Evolutionary conservation across 1,140 invertebrate genomes (phyloP), one percentile per base, ranked within the genome.

Genomic region (Pinna nobilis): DNA sequence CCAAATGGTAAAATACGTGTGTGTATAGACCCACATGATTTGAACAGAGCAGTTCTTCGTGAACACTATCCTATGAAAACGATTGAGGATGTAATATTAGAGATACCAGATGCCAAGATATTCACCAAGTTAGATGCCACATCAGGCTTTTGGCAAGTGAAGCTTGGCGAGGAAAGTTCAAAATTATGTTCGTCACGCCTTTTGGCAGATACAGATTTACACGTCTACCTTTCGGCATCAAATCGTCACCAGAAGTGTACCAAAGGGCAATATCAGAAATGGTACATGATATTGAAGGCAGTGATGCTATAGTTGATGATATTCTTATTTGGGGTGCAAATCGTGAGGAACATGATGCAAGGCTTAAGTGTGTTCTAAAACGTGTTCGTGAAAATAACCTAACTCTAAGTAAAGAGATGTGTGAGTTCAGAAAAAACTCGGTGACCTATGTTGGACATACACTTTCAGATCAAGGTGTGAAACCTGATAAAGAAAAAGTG

Each of bases 401-500:
- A 7, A 81, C 74, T 35, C 47, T 80, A 15, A 75, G 71, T 25
- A 23, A 23, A 41, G 49, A 53, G 6, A 81, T 78, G 67, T 55
- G 49, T 50, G 32, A 69, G n/a, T 32, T 78, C n/a, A 30, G 71
- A 25, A n/a, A 49, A 13, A 1, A 49, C 15, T 39, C 68, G 65
- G 50, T 80, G 0, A 61, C 57, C 5, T 82, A 76, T 72, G 57
- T 87, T 41, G 83, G 86, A 63, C 72, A 84, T 44, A 30, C 64
- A 33, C 61, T 85, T 5, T 67, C 59, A 47, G 50, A n/a, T 2
- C 51, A 85, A 11, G 90, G 91, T 18, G 20, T 90, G 3, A 69
- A 80, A 44, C 77, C 85, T 0, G 86, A 89, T 76, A 87, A 87
- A 0, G 82, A 84, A 18, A 91, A 91, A 72, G 72, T 90, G 23